Evolutionary conservation across 2,888 invertebrate genomes (phyloP).

Genomic region (Sarcophaga rosellei): DNA sequence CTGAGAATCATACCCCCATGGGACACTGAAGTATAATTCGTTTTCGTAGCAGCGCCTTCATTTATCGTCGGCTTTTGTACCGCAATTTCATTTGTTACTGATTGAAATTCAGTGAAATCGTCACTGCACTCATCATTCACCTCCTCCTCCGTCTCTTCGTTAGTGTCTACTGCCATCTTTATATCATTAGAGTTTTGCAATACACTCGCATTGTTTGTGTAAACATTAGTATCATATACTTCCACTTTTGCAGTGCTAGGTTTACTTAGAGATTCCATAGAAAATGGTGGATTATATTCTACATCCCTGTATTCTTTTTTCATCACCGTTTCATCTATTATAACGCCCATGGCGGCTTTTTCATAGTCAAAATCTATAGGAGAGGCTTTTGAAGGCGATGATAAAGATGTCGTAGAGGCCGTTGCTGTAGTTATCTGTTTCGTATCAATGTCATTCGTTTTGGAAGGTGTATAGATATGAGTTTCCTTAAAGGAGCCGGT

Average conservation of each 20-base stretch:
- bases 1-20: conserved; percentile 78
- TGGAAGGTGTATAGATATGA: conserved; percentile 81
- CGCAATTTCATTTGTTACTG: conserved; percentile 73
- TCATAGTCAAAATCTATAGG: conserved; percentile 81
- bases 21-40: conserved; percentile 70
- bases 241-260: conserved; percentile 8
- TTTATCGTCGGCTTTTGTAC: neutral
- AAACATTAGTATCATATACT: conserved; percentile 36
- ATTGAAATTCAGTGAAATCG: conserved; percentile 82
- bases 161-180: neutral
- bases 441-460: conserved; percentile 72
- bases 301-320: conserved; percentile 81
- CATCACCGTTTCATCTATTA: conserved; percentile 81
- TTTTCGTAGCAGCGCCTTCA: conserved; percentile 33
- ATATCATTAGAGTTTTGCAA: neutral
- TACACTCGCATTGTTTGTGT: neutral
- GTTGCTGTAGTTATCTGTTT: conserved; percentile 66
- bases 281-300: conserved; percentile 79
- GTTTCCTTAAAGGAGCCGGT: conserved; percentile 80
- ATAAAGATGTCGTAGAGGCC: conserved; percentile 42
- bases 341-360: conserved; percentile 80
- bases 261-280: conserved; percentile 70
- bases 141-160: neutral
- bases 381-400: conserved; percentile 70
- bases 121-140: conserved; percentile 77